phyloP scores from a whole-genome alignment of 2,888 invertebrate genomes.

The Odontocerum albicorne region DNA sequence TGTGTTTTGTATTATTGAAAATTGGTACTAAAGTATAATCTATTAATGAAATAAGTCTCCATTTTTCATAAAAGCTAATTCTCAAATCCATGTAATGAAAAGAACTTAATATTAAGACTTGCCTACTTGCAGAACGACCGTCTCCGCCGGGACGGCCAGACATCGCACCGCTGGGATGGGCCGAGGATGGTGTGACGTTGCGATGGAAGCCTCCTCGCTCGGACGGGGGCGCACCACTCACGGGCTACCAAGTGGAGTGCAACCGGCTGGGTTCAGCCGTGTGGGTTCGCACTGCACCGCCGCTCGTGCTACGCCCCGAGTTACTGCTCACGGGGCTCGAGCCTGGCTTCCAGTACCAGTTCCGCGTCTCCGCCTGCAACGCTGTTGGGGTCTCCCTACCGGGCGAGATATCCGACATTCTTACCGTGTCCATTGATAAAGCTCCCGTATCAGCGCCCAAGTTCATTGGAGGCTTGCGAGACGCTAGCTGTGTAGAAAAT shows the following conservation, averaged over 20 bases:
- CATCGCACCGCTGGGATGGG: constrained; percentile 69
- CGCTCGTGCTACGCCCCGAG: constrained; percentile 71
- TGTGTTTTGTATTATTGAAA: no score
- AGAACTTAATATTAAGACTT: no score
- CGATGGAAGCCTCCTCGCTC: constrained; percentile 79
- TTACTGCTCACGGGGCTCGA: constrained; percentile 79
- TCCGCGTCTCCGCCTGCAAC: constrained; percentile 91
- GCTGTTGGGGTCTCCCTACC: constrained; percentile 82
- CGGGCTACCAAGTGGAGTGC: constrained; percentile 79
- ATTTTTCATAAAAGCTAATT: background rate
- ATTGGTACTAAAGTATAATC: no score
- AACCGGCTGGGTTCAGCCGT: constrained; percentile 70
- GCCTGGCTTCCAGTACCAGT: constrained; percentile 86
- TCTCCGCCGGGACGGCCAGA: constrained; percentile 81
- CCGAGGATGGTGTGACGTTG: constrained; percentile 75
- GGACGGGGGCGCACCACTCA: constrained; percentile 87
- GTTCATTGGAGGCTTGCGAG: constrained; percentile 70
- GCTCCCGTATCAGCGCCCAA: constrained; percentile 72
- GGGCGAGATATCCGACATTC: constrained; percentile 83
- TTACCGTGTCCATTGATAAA: constrained; percentile 74
- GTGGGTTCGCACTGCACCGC: constrained; percentile 81
- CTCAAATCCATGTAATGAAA: background rate
- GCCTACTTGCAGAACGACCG: constrained; percentile 67
- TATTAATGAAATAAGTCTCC: no score
- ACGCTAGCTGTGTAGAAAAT: constrained; percentile 75